Conservation (phyloP, 2,797 vertebrate species). For the Sciaenops ocellatus region DNA sequence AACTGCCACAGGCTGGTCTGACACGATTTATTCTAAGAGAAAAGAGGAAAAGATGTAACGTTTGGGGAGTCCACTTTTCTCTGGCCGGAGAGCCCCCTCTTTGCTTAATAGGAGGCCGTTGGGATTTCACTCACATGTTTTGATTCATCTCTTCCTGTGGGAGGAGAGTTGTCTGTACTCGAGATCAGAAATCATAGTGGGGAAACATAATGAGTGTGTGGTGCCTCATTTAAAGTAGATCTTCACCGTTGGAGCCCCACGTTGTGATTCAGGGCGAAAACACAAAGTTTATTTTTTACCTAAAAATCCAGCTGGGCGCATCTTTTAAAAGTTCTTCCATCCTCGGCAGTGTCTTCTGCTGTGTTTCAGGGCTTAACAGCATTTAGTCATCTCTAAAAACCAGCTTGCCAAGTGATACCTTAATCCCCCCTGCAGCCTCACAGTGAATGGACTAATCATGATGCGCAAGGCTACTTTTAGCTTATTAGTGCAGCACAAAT, state of each 20-base stretch:
- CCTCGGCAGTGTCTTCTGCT: conserved; percentile 22
- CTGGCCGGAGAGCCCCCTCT: not conserved
- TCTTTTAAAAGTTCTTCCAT: conserved; percentile 26
- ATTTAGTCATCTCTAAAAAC: conserved; percentile 72
- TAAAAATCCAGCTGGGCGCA: conserved; percentile 4
- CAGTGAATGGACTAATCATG: conserved; percentile 57
- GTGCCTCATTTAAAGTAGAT: conserved; percentile 27
- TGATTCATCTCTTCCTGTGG: conserved; percentile 46
- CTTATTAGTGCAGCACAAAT: conserved; percentile 30
- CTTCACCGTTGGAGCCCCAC: not conserved
- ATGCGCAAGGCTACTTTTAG: conserved; percentile 67
- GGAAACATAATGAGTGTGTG: conserved; percentile 12
- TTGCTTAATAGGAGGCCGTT: conserved; percentile 20
- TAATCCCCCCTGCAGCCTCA: conserved; percentile 64
- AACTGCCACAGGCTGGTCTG: not conserved
- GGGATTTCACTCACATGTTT: conserved; percentile 19
- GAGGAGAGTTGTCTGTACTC: conserved; percentile 4
- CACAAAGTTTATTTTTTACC: conserved; percentile 32
- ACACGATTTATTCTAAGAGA: conserved; percentile 16
- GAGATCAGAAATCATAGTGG: conserved; percentile 7
- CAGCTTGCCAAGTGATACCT: conserved; percentile 73
- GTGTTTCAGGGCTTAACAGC: conserved; percentile 67
- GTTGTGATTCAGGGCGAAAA: not conserved
- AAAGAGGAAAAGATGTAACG: conserved; percentile 6
- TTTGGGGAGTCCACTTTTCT: conserved; percentile 15